A percentile compares a stretch with the other conserved stretches of the same genome.
These are phyloP conservation scores for Menidia beryllina DNA, from an alignment of 2,113 vertebrate genomes.

Conservation along the genomic window DNA sequence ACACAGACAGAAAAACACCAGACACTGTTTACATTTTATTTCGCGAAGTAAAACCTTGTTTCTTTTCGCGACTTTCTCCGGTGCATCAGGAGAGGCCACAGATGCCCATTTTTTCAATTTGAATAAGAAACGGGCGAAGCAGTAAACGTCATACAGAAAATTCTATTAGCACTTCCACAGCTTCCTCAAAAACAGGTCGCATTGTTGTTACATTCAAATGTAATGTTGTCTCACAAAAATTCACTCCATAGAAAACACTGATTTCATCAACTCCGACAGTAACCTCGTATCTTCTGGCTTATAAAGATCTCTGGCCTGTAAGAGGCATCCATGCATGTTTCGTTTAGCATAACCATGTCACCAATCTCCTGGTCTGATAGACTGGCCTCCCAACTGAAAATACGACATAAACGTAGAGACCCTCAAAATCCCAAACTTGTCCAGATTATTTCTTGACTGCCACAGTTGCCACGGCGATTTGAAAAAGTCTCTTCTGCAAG, in stretches of 20 bases:
- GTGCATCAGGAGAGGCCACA: not conserved
- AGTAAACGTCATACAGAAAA: not conserved
- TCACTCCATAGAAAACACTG: not conserved
- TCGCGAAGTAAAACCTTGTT: not conserved
- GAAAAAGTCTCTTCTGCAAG: slow-evolving; percentile 9
- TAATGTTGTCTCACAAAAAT: not conserved
- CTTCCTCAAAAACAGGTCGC: too few relatives aligned
- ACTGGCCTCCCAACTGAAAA: not conserved
- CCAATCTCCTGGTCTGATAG: not conserved
- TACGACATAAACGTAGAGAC: not conserved
- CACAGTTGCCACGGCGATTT: not conserved
- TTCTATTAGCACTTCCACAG: not conserved
- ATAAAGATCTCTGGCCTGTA: not conserved
- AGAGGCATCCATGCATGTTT: slow-evolving; percentile 4
- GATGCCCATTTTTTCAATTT: not conserved
- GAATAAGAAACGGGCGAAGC: not conserved
- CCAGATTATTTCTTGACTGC: not conserved
- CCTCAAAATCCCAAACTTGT: not conserved
- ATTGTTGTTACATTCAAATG: not conserved
- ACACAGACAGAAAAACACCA: slow-evolving; percentile 11
- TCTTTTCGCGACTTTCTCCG: not conserved
- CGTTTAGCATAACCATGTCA: not conserved
- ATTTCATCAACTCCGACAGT: not conserved
- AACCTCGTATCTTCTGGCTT: not conserved
- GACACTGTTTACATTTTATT: not conserved